Conservation (phyloP, 2,888 invertebrate species). For the Ormia ochracea region DNA sequence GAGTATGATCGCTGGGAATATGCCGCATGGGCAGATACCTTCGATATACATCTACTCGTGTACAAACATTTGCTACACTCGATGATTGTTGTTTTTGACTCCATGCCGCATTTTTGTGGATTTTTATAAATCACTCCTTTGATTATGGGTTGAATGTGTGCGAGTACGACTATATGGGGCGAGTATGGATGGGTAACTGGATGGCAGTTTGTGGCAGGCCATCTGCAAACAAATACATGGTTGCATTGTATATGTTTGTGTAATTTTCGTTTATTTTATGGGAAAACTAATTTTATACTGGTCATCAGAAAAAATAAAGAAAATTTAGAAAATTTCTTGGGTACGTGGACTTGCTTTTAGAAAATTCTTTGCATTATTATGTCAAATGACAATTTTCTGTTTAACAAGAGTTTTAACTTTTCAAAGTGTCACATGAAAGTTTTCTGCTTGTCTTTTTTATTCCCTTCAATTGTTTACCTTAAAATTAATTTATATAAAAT, state of each 20-base stretch:
- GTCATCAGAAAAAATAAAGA: conserved; percentile 48
- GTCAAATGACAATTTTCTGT: conserved; percentile 17
- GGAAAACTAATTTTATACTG: conserved; percentile 56
- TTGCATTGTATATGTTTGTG: neutral
- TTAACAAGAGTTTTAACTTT: conserved; percentile 10
- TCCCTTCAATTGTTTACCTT: neutral
- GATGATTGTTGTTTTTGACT: conserved; percentile 44
- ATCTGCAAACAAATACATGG: no score
- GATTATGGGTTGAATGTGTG: neutral
- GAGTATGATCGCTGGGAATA: no score
- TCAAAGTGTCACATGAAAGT: neutral
- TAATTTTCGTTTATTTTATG: conserved; percentile 42
- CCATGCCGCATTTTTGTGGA: conserved; percentile 45
- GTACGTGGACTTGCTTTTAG: conserved; percentile 2
- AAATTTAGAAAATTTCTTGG: conserved; percentile 31
- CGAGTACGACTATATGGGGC: neutral
- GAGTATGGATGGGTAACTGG: neutral
- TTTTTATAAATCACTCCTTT: conserved; percentile 56
- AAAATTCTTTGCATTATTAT: conserved; percentile 3
- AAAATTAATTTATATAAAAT: neutral
- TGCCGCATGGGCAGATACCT: no score
- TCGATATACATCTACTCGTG: neutral
- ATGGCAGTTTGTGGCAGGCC: neutral
- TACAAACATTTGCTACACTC: conserved; percentile 17
- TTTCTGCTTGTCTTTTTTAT: neutral